Percentiles rank a stretch among this genome's conserved stretches.
phyloP scores from a whole-genome alignment of 2,888 invertebrate genomes.

The Nemotelus pantherinus region DNA sequence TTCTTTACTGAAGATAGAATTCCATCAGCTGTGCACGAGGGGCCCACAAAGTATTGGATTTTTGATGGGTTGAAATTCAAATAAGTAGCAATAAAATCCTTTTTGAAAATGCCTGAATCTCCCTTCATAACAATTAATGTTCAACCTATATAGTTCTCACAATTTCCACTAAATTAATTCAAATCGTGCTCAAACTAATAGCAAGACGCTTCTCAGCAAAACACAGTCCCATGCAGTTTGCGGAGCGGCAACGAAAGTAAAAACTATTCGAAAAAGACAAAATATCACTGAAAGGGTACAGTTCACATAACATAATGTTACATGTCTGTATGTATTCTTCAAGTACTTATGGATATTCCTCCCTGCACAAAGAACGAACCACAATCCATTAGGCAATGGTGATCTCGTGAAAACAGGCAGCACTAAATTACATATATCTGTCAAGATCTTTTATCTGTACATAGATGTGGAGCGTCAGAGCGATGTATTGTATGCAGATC shows the following conservation, averaged over 20 bases:
- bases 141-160: too few species aligned
- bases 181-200: too few species aligned
- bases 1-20: too few species aligned
- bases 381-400: not conserved
- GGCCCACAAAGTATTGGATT: too few species aligned
- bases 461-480: conserved; percentile 44
- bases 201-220: too few species aligned
- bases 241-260: conserved; percentile 12
- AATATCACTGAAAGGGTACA: conserved; percentile 2
- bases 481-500: conserved; percentile 43
- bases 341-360: conserved; percentile 28
- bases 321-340: conserved; percentile 4
- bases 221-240: too few species aligned
- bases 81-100: too few species aligned
- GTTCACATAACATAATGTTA: conserved; percentile 18
- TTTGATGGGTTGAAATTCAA: too few species aligned
- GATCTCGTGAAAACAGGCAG: conserved; percentile 51
- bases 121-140: too few species aligned
- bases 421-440: conserved; percentile 52
- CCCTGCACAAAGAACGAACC: conserved; percentile 1
- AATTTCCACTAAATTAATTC: too few species aligned
- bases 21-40: too few species aligned
- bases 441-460: conserved; percentile 46
- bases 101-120: too few species aligned
- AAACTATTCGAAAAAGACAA: conserved; percentile 26